These are phyloP conservation scores for Hyaena hyaena DNA, from an alignment of 2,113 vertebrate genomes.

Conservation along the genomic window DNA sequence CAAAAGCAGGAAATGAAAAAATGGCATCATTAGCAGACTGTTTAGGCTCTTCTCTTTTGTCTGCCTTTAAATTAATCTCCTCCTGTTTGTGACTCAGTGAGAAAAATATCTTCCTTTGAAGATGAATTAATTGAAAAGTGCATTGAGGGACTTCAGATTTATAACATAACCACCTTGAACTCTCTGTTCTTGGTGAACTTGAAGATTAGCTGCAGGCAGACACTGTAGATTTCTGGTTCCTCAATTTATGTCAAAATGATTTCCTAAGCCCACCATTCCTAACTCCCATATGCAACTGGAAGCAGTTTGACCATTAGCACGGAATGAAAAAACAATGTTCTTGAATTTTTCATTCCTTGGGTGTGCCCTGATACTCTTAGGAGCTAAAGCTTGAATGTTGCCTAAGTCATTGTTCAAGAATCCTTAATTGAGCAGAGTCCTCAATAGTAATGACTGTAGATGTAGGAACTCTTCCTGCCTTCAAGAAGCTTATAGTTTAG, in stretches of 20 bases:
- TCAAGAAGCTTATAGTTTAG: background rate
- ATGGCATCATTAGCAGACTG: constrained; percentile 75
- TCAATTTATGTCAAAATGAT: background rate
- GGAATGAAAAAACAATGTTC: background rate
- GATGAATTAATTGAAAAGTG: constrained; percentile 71
- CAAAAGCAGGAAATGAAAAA: constrained; percentile 83
- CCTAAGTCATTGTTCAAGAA: background rate
- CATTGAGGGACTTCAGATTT: constrained; percentile 57
- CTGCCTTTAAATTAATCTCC: constrained; percentile 84
- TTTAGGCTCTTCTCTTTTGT: constrained; percentile 73
- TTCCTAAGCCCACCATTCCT: background rate
- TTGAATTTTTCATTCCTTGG: constrained; percentile 18
- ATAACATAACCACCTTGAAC: constrained; percentile 60
- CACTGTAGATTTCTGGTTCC: background rate
- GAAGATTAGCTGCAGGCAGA: constrained; percentile 46
- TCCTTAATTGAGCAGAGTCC: background rate
- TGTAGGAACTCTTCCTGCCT: background rate
- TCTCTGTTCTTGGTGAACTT: constrained; percentile 37
- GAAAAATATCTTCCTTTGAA: constrained; percentile 72
- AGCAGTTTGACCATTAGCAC: background rate
- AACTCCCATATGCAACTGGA: background rate
- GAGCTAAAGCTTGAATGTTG: background rate
- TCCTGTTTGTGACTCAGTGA: constrained; percentile 76
- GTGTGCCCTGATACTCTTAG: background rate
- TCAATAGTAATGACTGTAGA: background rate